phyloP scores from a whole-genome alignment of 2,888 invertebrate species.

The Cheilosia grossa region DNA sequence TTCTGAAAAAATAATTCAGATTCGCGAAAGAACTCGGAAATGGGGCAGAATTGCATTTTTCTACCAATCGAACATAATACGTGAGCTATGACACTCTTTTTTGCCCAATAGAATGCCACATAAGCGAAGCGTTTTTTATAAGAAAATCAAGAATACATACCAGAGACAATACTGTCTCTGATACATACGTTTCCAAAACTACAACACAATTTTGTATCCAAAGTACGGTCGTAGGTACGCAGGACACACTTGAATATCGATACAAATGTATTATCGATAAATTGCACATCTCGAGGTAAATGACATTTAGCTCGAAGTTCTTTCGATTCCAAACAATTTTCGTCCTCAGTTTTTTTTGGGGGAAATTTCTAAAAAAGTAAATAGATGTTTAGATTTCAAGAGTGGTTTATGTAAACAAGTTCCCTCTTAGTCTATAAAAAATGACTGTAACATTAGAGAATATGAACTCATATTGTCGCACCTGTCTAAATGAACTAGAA shows the following conservation, averaged over 20 bases:
- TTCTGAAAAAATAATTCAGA: too few species aligned
- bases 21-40: too few species aligned
- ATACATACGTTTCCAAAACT: too few species aligned
- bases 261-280: conserved; percentile 10
- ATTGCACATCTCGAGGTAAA: conserved; percentile 1
- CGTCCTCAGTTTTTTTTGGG: neutral
- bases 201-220: too few species aligned
- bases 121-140: too few species aligned
- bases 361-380: neutral
- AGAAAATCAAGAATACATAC: too few species aligned
- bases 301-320: neutral
- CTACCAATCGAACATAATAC: too few species aligned
- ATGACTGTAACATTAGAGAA: conserved; percentile 59
- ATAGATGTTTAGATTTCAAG: neutral
- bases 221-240: too few species aligned
- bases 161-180: too few species aligned
- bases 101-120: too few species aligned
- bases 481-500: conserved; percentile 71
- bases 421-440: neutral
- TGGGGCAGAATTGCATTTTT: too few species aligned
- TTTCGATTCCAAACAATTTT: conserved; percentile 22
- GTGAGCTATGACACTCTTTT: too few species aligned
- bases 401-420: neutral
- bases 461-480: conserved; percentile 69
- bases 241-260: neutral